Base-by-base conservation (phyloP, 1,140 invertebrate genomes). In the Nephotettix cincticeps region DNA sequence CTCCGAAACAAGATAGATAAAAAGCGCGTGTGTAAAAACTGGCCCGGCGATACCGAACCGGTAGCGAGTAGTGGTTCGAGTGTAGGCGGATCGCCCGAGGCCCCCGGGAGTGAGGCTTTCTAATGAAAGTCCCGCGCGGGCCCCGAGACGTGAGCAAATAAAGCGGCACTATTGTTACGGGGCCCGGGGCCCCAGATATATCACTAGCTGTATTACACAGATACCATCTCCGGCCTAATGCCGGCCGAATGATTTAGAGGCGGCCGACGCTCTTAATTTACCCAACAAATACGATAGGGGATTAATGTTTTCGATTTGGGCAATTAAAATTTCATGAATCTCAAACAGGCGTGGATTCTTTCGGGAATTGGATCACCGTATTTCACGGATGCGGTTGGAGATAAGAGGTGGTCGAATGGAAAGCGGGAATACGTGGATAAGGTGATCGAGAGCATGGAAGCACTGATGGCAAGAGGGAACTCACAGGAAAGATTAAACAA, bases 301-400 rank as follows among this genome's bases (percentile, higher is more conserved):
- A 51, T 51, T 51, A 51, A 23, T 51, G n/a, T 51, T 43, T 51
- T n/a, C 21, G 47, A 51, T 51, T 51, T 6, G 21, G 47, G 47
- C 47, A 51, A 51, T 51, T 51, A 51, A 51, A 51, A 51, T 51
- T 51, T 51, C 47, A 51, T 51, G 47, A 51, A 51, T 51, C 3
- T 51, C 6, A 51, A 51, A 51, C 47, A 51, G 17, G 17, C 47
- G 21, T 11, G 47, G 47, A 51, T 51, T 51, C 21, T 3, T 51
- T n/a, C 6, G 21, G 6, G 47, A 51, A 51, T 51, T 51, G 21
- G 47, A 19, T 23, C 47, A 51, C 14, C 14, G 32, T 14, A 14
- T 4, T 36, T 36, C 32, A 36, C 32, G 4, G 32, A 36, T 36
- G 32, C n/a, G n/a, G n/a, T n/a, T n/a, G n/a, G n/a, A n/a, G n/a